Evolutionary conservation across 1,140 invertebrate species (phyloP).

Genomic region (Tribolium castaneum): DNA sequence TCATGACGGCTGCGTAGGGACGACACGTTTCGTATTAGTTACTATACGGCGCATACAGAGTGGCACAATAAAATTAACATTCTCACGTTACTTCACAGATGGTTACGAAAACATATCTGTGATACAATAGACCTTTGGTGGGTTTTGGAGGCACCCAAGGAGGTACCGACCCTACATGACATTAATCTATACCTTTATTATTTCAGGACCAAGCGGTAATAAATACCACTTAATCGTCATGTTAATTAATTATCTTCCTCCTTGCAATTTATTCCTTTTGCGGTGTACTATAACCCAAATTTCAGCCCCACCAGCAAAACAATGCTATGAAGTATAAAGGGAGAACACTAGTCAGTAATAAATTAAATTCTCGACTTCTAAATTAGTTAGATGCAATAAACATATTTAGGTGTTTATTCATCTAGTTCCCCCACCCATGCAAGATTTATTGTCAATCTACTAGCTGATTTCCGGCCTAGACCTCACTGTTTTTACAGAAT

Average conservation of each 20-base stretch:
- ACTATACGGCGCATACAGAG: not conserved
- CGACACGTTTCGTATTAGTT: constrained; percentile 12
- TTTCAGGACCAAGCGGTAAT: not conserved
- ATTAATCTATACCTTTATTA: too few species aligned
- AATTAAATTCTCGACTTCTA: not conserved
- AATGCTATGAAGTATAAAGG: not conserved
- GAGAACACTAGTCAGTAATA: not conserved
- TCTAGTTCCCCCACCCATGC: not conserved
- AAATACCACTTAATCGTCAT: not conserved
- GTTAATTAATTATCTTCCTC: not conserved
- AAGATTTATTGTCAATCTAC: not conserved
- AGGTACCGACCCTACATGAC: too few species aligned
- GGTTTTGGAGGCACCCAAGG: too few species aligned
- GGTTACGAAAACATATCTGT: not conserved
- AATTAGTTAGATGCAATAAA: not conserved
- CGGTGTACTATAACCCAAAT: not conserved
- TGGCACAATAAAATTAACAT: not conserved
- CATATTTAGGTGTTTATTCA: not conserved
- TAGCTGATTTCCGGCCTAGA: not conserved
- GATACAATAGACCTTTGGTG: too few species aligned
- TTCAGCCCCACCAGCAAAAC: not conserved
- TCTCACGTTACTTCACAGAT: not conserved
- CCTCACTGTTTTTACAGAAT: not conserved
- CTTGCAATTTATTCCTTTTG: not conserved
- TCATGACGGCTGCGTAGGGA: not conserved